phyloP scores from a whole-genome alignment of 2,113 vertebrate species.

The Tetraodon nigroviridis region DNA sequence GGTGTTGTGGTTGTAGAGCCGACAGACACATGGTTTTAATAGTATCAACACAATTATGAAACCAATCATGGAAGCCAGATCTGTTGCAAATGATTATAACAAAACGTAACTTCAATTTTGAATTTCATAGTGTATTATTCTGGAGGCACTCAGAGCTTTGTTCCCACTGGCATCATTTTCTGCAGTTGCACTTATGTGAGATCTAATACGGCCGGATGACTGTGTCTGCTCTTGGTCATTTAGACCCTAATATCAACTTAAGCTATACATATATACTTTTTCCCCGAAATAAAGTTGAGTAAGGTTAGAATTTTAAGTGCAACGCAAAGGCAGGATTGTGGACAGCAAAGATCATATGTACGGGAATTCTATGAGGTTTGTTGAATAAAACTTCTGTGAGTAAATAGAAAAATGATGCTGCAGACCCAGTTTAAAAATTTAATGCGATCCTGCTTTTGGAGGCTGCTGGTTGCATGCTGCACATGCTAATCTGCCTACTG shows the following conservation, averaged over 20 bases:
- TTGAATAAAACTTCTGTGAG: too few relatives aligned
- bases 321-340: neutral
- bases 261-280: too few relatives aligned
- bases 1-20: conserved; percentile 22
- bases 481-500: neutral
- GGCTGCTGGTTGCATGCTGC: neutral
- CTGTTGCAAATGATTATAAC: conserved; percentile 12
- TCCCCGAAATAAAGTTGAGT: too few relatives aligned
- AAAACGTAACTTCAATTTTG: conserved; percentile 22
- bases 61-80: conserved; percentile 38
- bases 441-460: neutral
- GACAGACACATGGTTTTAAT: conserved; percentile 21
- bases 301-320: neutral
- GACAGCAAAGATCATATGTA: neutral
- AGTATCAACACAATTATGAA: conserved; percentile 43
- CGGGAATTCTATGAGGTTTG: neutral
- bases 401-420: too few relatives aligned
- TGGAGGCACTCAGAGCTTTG: conserved; percentile 5
- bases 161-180: too few relatives aligned
- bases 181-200: too few relatives aligned
- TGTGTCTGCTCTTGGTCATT: too few relatives aligned
- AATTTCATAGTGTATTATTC: conserved; percentile 16
- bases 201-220: too few relatives aligned
- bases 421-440: neutral
- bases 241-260: too few relatives aligned